Base-by-base conservation (phyloP, 2,113 vertebrate genomes). In the Paedocypris sp. region DNA sequence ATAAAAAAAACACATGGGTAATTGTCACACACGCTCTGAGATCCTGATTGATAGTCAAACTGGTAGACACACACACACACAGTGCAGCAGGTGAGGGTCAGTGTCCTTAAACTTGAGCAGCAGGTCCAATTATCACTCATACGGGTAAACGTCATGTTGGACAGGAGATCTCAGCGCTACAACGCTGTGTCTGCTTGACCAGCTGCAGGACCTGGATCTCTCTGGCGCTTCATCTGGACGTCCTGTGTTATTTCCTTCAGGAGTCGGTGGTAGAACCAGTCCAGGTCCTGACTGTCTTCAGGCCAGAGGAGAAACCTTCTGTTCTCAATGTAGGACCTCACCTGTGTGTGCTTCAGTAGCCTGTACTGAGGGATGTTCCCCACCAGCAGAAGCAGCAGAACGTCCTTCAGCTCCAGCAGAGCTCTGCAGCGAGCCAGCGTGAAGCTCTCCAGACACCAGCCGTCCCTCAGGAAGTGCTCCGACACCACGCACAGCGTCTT, bases 401-500 rank as follows among this genome's bases (percentile, higher is more conserved):
- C 23, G 1, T 88, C 76, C 1, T 52, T 84, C 18, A 91, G 69
- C 31, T 93, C 85, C 10, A 79, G 76, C 1, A 88, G 73, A 62
- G 87, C 87, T 58, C 84, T 79, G 38, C 82, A 80, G 72, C 88
- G 90, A n/a, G 91, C 86, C 0, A 90, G 74, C 58, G 78, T 79
- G 67, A 96, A 96, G 15, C 88, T 89, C 78, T 95, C 90, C 10
- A 97, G 74, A 48, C 91, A 97, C 92, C 93, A 96, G 1, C 89
- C 89, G 1, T 96, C 92, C 52, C 81, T 84, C 1, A 96, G 85
- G 64, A 98, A 96, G 20, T 89, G 80, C 39, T 78, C 86, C 63
- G 90, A 92, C 65, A 97, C 85, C 1, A 95, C 23, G 11, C 89
- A 96, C 2, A 97, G 58, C 0, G 86, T 87, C 73, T 92, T 95